Evolutionary conservation across 2,888 invertebrate genomes (phyloP).

Genomic region (Drosophila melanosoma): DNA sequence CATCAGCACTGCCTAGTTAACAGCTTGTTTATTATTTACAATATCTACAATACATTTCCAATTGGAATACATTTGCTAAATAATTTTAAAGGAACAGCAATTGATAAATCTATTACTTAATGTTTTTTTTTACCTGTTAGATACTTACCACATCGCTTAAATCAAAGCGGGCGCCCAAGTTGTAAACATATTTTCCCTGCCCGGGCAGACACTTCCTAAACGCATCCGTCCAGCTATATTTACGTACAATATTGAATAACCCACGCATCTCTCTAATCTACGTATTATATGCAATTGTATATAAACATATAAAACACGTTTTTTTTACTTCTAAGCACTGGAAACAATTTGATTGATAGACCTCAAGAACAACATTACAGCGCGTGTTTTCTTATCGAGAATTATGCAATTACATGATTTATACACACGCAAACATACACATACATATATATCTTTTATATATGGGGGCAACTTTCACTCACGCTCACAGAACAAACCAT

Average conservation of each 20-base stretch:
- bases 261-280: conserved; percentile 48
- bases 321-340: conserved; percentile 34
- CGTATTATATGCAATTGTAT: neutral
- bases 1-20: neutral
- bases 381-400: conserved; percentile 62
- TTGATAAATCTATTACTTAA: neutral
- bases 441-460: neutral
- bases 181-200: conserved; percentile 65
- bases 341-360: conserved; percentile 29
- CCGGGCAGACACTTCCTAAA: conserved; percentile 50
- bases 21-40: neutral
- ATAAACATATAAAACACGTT: conserved; percentile 45
- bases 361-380: conserved; percentile 16
- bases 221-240: conserved; percentile 43
- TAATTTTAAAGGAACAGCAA: neutral
- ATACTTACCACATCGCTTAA: conserved; percentile 58
- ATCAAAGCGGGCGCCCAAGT: conserved; percentile 67
- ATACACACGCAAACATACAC: conserved; percentile 31
- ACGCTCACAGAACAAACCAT: conserved; percentile 14
- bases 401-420: conserved; percentile 63
- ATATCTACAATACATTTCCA: neutral
- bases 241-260: conserved; percentile 36
- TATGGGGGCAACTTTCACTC: conserved; percentile 51
- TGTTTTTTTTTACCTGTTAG: neutral
- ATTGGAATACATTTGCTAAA: conserved; percentile 3